phyloP scores from a whole-genome alignment of 2,797 vertebrate genomes.

The Rallus crepitans region DNA sequence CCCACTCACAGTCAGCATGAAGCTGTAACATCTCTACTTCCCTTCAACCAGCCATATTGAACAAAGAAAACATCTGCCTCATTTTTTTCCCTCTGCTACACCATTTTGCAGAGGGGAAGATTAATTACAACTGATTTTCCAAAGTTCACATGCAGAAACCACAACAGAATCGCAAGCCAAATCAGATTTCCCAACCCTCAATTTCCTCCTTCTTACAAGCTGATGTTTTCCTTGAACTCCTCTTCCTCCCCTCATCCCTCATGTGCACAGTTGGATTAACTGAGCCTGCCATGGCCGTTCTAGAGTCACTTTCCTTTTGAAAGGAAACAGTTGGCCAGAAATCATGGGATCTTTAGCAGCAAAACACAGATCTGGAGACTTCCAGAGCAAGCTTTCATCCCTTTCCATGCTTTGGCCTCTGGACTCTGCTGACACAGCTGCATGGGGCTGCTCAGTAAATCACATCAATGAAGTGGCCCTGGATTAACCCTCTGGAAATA shows the following conservation, averaged over 20 bases:
- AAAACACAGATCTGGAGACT: neutral
- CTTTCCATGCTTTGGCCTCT: accelerated
- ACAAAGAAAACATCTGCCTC: neutral
- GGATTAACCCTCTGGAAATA: neutral
- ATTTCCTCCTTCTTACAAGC: neutral
- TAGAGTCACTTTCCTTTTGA: neutral
- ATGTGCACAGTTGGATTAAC: neutral
- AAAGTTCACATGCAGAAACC: neutral
- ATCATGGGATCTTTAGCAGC: neutral
- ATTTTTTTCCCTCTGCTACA: neutral
- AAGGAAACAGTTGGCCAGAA: neutral
- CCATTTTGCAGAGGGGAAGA: neutral
- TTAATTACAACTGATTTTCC: neutral
- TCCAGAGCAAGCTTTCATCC: neutral
- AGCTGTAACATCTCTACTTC: neutral
- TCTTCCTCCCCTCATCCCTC: neutral
- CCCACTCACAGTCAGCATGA: neutral
- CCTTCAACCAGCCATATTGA: neutral
- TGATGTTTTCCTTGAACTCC: neutral
- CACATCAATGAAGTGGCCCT: accelerated
- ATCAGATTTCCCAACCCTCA: neutral
- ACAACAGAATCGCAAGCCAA: neutral
- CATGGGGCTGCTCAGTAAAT: accelerated
- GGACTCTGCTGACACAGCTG: neutral
- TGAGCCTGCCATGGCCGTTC: neutral